Base-by-base conservation (phyloP, 2,797 vertebrate species). In the Cyclura pinguis region DNA sequence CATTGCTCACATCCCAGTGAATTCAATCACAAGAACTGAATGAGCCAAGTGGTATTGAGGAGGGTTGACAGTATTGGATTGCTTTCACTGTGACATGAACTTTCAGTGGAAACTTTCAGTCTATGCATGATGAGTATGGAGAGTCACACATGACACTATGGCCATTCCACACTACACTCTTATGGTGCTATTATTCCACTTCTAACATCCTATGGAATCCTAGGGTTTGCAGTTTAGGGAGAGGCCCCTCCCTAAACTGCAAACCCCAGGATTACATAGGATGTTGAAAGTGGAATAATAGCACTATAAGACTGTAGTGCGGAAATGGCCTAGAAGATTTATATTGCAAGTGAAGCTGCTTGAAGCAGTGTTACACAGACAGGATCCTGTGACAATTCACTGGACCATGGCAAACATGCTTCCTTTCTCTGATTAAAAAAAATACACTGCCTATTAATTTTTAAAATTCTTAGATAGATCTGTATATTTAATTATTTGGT, bases 401-500 rank as follows among this genome's bases (percentile, higher is more conserved):
- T 52, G 20, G 38, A 16, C 20, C 12, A 27, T 9, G 22, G 6
- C 3, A 27, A 88, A 80, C 35, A 18, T 59, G 27, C 67, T 83
- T 42, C n/a, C 18, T 13, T 83, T 83, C 55, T 83, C 80, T 62
- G 4, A n/a, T 69, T 22, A 6, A 62, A 69, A 69, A 72, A 38
- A 69, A 50, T 12, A 47, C 77, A 4, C 24, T 50, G 7, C 20
- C 32, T 69, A 81, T 81, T 81, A 57, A 73, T 57, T 82, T 35
- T 74, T 35, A 1, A 64, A 18, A 62, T 83, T 76, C 55, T 55
- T 35, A 80, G 59, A 64, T n/a, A 80, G 42, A 52, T 80, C 55
- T 59, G 62, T 74, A 59, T 74, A 50, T 62, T 57, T 47, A 50
- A 84, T 89, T 38, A 47, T 84, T 69, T 87, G 80, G 57, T 59